A percentile compares a stretch with the other conserved stretches of the same genome.
Evolutionary conservation across 2,888 invertebrate genomes (phyloP).

Genomic region (Nomada hirtipes): DNA sequence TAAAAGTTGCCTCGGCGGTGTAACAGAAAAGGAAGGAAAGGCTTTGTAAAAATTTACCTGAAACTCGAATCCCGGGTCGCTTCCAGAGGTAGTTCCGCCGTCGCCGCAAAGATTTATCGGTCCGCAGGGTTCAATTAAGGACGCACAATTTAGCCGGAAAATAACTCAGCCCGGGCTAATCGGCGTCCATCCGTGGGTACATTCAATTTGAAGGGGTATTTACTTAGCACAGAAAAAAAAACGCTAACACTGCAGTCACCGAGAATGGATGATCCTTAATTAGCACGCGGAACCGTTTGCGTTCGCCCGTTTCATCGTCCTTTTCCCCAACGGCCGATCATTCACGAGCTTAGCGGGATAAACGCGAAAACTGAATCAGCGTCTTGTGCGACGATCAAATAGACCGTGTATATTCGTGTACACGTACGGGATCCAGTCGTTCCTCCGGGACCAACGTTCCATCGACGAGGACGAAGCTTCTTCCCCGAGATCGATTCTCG

Average conservation of each 20-base stretch:
- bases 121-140: conserved; percentile 40
- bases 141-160: conserved; percentile 48
- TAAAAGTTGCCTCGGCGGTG: not conserved
- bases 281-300: conserved; percentile 24
- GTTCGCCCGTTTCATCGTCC: not conserved
- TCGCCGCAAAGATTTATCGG: conserved; percentile 44
- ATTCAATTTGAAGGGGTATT: conserved; percentile 25
- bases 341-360: conserved; percentile 8
- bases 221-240: conserved; percentile 28
- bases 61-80: not conserved
- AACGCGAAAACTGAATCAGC: conserved; percentile 4
- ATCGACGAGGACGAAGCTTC: not conserved
- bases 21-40: not conserved
- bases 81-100: conserved; percentile 6
- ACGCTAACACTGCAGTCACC: conserved; percentile 19
- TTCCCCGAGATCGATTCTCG: conserved; percentile 10
- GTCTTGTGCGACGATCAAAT: not conserved
- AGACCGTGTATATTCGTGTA: not conserved
- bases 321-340: not conserved
- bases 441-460: not conserved
- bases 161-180: conserved; percentile 51
- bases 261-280: conserved; percentile 38
- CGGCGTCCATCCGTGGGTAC: conserved; percentile 1
- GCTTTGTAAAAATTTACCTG: too few relatives aligned
- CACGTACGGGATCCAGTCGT: not conserved